phyloP scores from a whole-genome alignment of 2,888 invertebrate species.

The Meganola albula region DNA sequence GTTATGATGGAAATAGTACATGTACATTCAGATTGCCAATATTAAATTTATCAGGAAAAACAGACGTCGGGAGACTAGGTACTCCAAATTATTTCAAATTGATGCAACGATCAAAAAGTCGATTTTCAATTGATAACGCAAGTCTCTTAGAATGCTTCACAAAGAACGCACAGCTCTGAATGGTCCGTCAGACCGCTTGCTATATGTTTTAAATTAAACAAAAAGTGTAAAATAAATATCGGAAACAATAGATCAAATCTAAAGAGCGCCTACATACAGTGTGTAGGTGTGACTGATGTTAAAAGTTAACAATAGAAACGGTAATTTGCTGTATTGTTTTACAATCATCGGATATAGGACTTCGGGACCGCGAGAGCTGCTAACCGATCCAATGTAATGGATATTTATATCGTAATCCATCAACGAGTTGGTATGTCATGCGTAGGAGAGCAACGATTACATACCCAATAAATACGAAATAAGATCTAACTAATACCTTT shows the following conservation, averaged over 20 bases:
- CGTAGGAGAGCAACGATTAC: conserved; percentile 29
- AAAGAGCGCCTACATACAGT: conserved; percentile 24
- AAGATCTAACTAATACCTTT: conserved; percentile 12
- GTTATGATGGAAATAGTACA: too few relatives aligned
- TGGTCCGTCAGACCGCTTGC: too few relatives aligned
- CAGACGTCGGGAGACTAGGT: too few relatives aligned
- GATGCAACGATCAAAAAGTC: too few relatives aligned
- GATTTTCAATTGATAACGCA: too few relatives aligned
- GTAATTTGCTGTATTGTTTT: conserved; percentile 43
- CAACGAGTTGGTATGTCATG: conserved; percentile 36
- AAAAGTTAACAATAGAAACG: conserved; percentile 34
- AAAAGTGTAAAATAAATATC: too few relatives aligned
- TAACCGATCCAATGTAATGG: background rate
- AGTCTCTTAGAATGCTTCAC: too few relatives aligned
- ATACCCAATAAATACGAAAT: conserved; percentile 2
- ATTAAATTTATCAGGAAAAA: too few relatives aligned
- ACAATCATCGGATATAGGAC: conserved; percentile 31
- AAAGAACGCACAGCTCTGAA: too few relatives aligned
- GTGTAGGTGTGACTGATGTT: conserved; percentile 36
- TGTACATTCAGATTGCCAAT: too few relatives aligned
- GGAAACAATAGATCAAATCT: conserved; percentile 28
- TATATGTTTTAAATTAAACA: too few relatives aligned
- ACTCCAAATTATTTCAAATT: too few relatives aligned
- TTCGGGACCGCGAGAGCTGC: background rate
- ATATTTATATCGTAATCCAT: conserved; percentile 34